Evolutionary conservation across 1,140 invertebrate species (phyloP).

Genomic region (Lepidotrigona ventralis): DNA sequence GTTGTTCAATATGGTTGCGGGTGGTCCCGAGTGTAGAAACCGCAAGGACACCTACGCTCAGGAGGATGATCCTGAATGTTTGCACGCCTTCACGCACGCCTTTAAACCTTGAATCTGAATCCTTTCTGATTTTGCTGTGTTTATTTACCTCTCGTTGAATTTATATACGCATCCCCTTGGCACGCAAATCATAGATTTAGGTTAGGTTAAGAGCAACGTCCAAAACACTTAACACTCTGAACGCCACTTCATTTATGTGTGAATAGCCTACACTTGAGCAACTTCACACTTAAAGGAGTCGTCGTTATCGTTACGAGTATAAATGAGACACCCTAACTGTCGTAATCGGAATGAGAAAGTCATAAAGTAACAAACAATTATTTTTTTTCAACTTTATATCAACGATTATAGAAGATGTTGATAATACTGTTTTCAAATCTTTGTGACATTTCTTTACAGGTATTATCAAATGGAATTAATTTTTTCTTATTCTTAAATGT

Average conservation of each 20-base stretch:
- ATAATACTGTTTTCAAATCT: too few relatives aligned
- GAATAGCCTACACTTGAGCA: background rate
- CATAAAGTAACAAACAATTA: too few relatives aligned
- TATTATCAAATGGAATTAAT: background rate
- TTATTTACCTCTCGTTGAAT: constrained; percentile 23
- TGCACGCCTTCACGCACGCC: constrained; percentile 15
- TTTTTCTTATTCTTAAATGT: background rate
- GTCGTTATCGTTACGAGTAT: background rate
- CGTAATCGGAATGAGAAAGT: too few relatives aligned
- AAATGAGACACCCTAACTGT: background rate
- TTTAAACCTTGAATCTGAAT: constrained; percentile 8
- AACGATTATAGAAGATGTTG: too few relatives aligned
- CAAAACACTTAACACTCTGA: constrained; percentile 11
- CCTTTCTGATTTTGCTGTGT: constrained; percentile 18
- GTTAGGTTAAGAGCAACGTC: constrained; percentile 25
- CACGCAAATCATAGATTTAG: constrained; percentile 28
- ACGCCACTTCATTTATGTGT: constrained; percentile 15
- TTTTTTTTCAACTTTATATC: background rate
- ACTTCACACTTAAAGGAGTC: background rate
- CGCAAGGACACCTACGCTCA: constrained; percentile 47
- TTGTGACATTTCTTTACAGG: too few relatives aligned
- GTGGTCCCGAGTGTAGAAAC: constrained; percentile 52
- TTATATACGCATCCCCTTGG: background rate
- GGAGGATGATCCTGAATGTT: constrained; percentile 19
- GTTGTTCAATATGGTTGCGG: constrained; percentile 38